phyloP scores from a whole-genome alignment of 2,888 invertebrate genomes.

The Chymomyza fuscimana region DNA sequence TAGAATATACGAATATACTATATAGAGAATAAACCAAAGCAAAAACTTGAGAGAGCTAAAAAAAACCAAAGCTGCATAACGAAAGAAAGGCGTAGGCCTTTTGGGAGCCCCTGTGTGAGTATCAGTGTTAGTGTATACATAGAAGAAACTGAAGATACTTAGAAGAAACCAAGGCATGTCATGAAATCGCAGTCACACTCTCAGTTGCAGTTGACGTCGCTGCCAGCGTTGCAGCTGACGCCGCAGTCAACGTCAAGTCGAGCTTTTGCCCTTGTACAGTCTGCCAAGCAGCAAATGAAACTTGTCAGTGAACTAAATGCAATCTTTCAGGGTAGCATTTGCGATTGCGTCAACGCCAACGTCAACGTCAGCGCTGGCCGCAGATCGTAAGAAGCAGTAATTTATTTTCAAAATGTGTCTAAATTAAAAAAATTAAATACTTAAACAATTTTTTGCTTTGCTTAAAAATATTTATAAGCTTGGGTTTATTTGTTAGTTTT shows the following conservation, averaged over 20 bases:
- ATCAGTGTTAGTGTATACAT: background rate
- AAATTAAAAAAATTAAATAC: too few relatives aligned
- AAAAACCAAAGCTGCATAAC: conserved; percentile 37
- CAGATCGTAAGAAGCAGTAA: too few relatives aligned
- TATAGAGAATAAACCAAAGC: conserved; percentile 31
- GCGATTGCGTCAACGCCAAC: too few relatives aligned
- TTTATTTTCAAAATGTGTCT: too few relatives aligned
- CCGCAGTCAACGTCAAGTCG: background rate
- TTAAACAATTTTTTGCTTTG: too few relatives aligned
- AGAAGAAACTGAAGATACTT: conserved; percentile 3
- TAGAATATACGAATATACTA: too few relatives aligned
- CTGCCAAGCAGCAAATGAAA: conserved; percentile 21
- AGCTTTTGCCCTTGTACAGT: conserved; percentile 47
- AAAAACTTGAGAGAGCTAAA: conserved; percentile 15
- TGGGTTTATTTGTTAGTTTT: too few relatives aligned
- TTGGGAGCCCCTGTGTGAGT: conserved; percentile 6
- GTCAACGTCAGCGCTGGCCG: too few relatives aligned
- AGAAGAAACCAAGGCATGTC: conserved; percentile 21
- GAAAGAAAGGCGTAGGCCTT: conserved; percentile 32
- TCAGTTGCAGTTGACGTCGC: conserved; percentile 30
- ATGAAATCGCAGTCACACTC: conserved; percentile 2
- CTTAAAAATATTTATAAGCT: too few relatives aligned
- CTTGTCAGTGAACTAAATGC: background rate
- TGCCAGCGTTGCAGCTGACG: background rate
- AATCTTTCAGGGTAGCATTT: background rate